These are phyloP conservation scores for Alloscopus bannaensis DNA, from an alignment of 2,888 invertebrate species.

Conservation along the genomic window DNA sequence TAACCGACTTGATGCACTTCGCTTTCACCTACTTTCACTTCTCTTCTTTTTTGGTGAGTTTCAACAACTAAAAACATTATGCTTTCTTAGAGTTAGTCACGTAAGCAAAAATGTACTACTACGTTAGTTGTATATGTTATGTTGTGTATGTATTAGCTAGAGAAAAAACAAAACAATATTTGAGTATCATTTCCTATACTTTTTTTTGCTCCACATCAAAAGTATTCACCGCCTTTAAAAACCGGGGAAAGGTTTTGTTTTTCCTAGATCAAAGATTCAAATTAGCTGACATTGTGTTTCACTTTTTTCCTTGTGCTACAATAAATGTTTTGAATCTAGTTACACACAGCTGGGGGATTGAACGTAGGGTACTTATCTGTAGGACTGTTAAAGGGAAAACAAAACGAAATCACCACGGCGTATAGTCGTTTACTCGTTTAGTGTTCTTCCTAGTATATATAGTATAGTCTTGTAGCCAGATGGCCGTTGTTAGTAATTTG, in stretches of 20 bases:
- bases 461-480: conserved; percentile 9
- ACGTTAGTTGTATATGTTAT: background rate
- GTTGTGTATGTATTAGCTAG: no score
- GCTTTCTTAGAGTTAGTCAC: conserved; percentile 25
- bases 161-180: background rate
- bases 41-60: conserved; percentile 58
- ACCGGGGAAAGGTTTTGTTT: background rate
- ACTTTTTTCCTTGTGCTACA: no score
- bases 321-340: no score
- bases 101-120: conserved; percentile 13
- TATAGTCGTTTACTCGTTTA: no score
- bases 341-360: no score
- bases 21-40: conserved; percentile 64
- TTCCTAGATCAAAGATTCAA: no score
- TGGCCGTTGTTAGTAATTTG: background rate
- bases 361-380: no score
- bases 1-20: conserved; percentile 62
- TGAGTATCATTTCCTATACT: background rate
- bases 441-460: no score
- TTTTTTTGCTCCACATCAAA: background rate
- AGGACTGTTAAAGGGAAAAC: no score
- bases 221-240: conserved; percentile 29
- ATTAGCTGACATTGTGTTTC: no score
- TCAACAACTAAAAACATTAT: conserved; percentile 7
- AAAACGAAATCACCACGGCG: no score